Conservation (phyloP, 2,888 invertebrate species). For the Clunio marinus region DNA sequence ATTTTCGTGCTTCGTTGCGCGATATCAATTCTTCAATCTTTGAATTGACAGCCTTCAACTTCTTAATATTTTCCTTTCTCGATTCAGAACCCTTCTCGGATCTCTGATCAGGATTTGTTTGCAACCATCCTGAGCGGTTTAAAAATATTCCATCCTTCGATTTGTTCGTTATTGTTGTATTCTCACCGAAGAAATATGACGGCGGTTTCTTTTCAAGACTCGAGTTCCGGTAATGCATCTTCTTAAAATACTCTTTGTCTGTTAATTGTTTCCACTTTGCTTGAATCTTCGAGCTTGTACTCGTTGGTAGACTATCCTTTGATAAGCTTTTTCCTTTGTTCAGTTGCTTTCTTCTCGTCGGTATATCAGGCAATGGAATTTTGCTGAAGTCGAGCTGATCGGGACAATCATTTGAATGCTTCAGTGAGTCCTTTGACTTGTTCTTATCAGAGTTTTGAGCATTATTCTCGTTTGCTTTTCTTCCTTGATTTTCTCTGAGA, state of each 20-base stretch:
- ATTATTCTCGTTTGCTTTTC: not conserved
- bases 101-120: conserved; percentile 51
- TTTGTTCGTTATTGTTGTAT: conserved; percentile 34
- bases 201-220: conserved; percentile 45
- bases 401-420: conserved; percentile 32
- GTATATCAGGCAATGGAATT: conserved; percentile 49
- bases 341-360: conserved; percentile 47
- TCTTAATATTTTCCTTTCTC: conserved; percentile 27
- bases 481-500: not conserved
- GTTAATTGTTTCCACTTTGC: conserved; percentile 37
- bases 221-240: conserved; percentile 49
- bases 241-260: conserved; percentile 42
- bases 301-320: conserved; percentile 29
- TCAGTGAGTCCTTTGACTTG: not conserved
- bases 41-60: conserved; percentile 45
- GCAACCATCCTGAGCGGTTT: conserved; percentile 54
- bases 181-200: conserved; percentile 51
- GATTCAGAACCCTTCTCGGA: conserved; percentile 42
- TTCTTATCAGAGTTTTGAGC: not conserved
- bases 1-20: conserved; percentile 46
- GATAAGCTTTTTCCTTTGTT: conserved; percentile 34
- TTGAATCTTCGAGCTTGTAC: conserved; percentile 23
- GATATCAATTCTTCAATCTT: conserved; percentile 51
- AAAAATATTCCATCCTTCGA: conserved; percentile 48
- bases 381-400: conserved; percentile 46